phyloP scores from a whole-genome alignment of 2,113 vertebrate genomes.

The Pterophyllum scalare region DNA sequence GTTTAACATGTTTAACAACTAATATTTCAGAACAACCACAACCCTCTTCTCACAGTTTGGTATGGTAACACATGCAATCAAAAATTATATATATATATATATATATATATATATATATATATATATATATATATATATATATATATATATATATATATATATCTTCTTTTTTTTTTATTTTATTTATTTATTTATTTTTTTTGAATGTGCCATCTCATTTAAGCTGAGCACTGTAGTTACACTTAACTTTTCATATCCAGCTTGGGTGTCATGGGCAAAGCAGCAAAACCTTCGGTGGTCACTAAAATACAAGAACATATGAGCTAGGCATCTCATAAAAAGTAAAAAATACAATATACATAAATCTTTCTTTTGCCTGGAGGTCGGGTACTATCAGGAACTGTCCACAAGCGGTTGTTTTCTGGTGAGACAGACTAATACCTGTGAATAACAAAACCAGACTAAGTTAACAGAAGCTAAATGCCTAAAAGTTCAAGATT shows the following conservation, averaged over 20 bases:
- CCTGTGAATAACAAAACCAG: conserved; percentile 60
- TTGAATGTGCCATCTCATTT: not conserved
- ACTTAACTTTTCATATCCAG: conserved; percentile 12
- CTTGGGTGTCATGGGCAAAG: conserved; percentile 23
- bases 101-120: no score
- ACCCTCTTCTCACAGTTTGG: conserved; percentile 58
- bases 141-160: no score
- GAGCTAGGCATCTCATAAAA: conserved; percentile 28
- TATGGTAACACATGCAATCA: conserved; percentile 38
- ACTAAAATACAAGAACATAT: conserved; percentile 36
- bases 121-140: no score
- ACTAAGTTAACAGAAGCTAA: not conserved
- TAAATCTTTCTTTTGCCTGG: conserved; percentile 16
- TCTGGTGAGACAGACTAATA: conserved; percentile 63
- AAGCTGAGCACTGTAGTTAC: conserved; percentile 3
- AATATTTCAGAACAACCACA: conserved; percentile 20
- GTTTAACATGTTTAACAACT: conserved; percentile 22
- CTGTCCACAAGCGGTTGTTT: conserved; percentile 10
- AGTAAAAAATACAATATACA: conserved; percentile 52
- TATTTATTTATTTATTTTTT: no score
- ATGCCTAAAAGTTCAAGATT: no score
- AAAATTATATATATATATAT: not conserved
- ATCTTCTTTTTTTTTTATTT: no score
- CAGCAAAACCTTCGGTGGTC: conserved; percentile 14
- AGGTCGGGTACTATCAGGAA: not conserved